Evolutionary conservation across 1,140 invertebrate genomes (phyloP), one percentile per base, ranked within the genome.

Genomic region (Sinonovacula constricta): DNA sequence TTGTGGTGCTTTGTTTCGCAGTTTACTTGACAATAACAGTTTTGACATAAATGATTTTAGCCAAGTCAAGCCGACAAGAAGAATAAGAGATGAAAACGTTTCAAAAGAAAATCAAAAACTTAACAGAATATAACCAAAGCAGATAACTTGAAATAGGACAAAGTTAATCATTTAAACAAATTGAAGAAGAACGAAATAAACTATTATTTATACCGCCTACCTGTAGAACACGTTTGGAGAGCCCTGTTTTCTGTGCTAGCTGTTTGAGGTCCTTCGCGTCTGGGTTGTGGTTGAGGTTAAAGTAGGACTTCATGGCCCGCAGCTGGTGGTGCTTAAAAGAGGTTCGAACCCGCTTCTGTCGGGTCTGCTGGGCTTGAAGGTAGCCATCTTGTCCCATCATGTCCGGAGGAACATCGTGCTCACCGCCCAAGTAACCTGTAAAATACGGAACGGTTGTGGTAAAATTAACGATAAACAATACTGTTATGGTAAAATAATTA

Each of bases 281-380:
- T 0, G 98, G 98, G 93, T 99, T 99, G 92, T 99, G 98, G 93
- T 99, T 99, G 90, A 98, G 95, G 79, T 96, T 95, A 92, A 99
- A 99, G 92, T 99, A 99, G 82, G 95, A 96, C 92, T 99, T 99
- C 97, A 99, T 99, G 81, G 97, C 98, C 78, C 97, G 93, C 56
- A 99, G 93, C 92, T 99, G 97, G 91, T 98, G 96, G 92, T 99
- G 97, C 91, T 98, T 98, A 92, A 98, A 99, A 87, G 96, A 97
- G 70, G 97, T 99, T 71, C 97, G 93, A 96, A 98, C 97, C 71
- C 97, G 93, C 91, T 98, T 98, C 79, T 96, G 97, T 83, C 89
- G 80, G 34, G 87, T 88, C 59, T 78, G 75, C 36, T 54, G 53
- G 18, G 75, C 30, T 39, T 51, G 57, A 33, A 78, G 65, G 57